phyloP scores from a whole-genome alignment of 2,797 vertebrate species.

The Tympanoctomys barrerae region DNA sequence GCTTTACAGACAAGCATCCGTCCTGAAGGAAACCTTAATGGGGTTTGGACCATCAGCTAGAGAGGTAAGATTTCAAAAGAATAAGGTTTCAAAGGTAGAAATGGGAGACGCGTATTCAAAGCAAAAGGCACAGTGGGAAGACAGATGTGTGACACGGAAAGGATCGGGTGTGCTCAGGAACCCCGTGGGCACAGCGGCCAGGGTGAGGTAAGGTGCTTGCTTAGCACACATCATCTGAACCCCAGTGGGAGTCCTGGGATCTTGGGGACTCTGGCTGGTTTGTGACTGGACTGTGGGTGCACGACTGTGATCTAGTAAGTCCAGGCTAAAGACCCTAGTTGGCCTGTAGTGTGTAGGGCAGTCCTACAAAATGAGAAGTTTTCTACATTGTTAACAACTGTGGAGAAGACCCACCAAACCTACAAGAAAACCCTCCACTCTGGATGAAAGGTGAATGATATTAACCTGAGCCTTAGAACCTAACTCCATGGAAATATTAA shows the following conservation, averaged over 20 bases:
- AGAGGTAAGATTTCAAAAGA: not conserved
- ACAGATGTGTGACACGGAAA: not conserved
- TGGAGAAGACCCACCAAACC: not conserved
- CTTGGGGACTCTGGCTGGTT: not conserved
- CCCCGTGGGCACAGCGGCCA: not conserved
- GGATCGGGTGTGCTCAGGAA: not conserved
- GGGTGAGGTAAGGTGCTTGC: not conserved
- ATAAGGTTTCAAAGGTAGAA: constrained; percentile 48
- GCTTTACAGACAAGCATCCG: not conserved
- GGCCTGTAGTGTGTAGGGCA: not conserved
- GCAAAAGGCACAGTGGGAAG: not conserved
- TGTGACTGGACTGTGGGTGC: not conserved
- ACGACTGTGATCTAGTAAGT: not conserved
- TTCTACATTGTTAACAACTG: not conserved
- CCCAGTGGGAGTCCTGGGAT: not conserved
- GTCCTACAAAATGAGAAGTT: not conserved
- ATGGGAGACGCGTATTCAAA: constrained; percentile 14
- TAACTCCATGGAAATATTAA: constrained; percentile 49
- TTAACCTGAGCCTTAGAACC: constrained; percentile 38
- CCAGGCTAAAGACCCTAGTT: not conserved
- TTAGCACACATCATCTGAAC: too few species aligned
- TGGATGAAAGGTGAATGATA: not conserved
- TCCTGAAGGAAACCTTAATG: constrained; percentile 19
- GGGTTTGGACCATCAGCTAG: not conserved
- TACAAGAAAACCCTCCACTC: not conserved